Evolutionary conservation across 1,140 invertebrate species (phyloP).

Genomic region (Drosophila kanapiae): DNA sequence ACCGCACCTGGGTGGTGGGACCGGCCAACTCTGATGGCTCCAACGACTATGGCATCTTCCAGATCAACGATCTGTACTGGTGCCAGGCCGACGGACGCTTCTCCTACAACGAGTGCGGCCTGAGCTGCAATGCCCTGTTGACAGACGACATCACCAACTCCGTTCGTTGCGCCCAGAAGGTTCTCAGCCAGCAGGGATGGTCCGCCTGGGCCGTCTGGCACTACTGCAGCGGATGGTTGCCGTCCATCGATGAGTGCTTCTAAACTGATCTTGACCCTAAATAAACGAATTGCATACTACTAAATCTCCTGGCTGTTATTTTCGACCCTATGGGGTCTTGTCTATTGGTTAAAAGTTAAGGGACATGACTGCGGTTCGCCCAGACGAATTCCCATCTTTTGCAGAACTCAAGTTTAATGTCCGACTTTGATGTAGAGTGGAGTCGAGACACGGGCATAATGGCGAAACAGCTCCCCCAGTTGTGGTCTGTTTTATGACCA

Average conservation of each 20-base stretch:
- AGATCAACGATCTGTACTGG: conserved; percentile 81
- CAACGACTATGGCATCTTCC: conserved; percentile 78
- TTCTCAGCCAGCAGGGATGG: conserved; percentile 72
- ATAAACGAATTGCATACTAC: too few relatives aligned
- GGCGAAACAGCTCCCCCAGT: conserved; percentile 41
- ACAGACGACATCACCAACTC: conserved; percentile 66
- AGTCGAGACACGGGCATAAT: conserved; percentile 34
- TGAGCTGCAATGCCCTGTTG: conserved; percentile 63
- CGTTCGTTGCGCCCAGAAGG: conserved; percentile 70
- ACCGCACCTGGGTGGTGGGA: conserved; percentile 56
- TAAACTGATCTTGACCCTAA: conserved; percentile 22
- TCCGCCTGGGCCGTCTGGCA: conserved; percentile 73
- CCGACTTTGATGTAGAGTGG: conserved; percentile 50
- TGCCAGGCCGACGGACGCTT: conserved; percentile 62
- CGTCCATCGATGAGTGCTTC: conserved; percentile 65
- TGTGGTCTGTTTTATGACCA: conserved; percentile 37
- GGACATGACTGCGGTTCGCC: too few relatives aligned
- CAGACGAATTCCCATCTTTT: conserved; percentile 70
- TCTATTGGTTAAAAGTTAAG: too few relatives aligned
- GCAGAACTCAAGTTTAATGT: conserved; percentile 74
- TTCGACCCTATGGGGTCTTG: too few relatives aligned
- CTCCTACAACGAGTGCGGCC: conserved; percentile 64
- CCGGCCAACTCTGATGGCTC: conserved; percentile 68
- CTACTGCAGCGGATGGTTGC: conserved; percentile 58
- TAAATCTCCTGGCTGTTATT: too few relatives aligned